These are phyloP conservation scores for Desmodus rotundus DNA, from an alignment of 2,113 vertebrate species.

Conservation along the genomic window DNA sequence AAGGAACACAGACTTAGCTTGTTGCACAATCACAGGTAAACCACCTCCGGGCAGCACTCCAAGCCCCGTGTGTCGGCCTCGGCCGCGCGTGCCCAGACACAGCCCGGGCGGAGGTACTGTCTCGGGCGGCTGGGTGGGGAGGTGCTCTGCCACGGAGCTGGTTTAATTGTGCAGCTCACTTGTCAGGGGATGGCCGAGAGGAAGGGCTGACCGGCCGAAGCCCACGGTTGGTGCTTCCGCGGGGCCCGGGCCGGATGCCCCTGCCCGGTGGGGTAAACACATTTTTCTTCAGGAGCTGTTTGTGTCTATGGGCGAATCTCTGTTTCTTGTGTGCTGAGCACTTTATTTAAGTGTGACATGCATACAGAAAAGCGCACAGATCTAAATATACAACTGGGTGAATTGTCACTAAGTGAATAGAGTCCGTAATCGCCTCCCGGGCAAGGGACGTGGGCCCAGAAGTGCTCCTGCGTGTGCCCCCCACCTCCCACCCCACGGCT, in stretches of 20 bases:
- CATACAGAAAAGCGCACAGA: neutral
- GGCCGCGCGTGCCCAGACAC: constrained; percentile 24
- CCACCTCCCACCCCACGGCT: neutral
- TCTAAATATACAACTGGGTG: neutral
- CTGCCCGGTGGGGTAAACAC: neutral
- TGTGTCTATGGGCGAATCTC: neutral
- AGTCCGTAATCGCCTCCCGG: rapidly evolving
- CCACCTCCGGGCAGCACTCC: constrained; percentile 40
- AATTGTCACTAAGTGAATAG: too few species aligned
- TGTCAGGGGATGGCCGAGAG: neutral
- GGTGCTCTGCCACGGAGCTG: neutral
- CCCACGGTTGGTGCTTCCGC: neutral
- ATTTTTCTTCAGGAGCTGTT: neutral
- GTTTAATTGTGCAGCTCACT: neutral
- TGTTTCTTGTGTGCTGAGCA: neutral
- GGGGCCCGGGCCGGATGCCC: neutral
- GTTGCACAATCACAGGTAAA: constrained; percentile 26
- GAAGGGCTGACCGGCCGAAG: neutral
- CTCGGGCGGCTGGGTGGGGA: neutral
- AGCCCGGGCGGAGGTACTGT: neutral
- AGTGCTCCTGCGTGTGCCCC: neutral
- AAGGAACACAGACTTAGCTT: constrained; percentile 19
- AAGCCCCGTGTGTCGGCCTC: neutral
- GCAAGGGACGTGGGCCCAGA: too few species aligned
- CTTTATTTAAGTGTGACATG: neutral